Conservation (phyloP, 2,888 invertebrate genomes). For the Melinopterus prodromus region DNA sequence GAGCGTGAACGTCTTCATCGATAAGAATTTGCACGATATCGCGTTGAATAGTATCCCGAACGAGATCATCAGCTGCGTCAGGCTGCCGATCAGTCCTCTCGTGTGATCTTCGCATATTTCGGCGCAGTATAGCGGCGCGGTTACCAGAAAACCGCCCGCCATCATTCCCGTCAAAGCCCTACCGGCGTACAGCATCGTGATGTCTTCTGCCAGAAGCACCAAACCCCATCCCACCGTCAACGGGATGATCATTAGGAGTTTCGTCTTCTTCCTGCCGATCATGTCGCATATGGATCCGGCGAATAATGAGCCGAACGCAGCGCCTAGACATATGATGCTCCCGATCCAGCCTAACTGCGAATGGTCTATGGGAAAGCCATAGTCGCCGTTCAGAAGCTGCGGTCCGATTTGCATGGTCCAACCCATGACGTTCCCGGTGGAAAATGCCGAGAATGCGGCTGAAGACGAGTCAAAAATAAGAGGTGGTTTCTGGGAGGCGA, state of each 20-base stretch:
- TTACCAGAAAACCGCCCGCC: constrained; percentile 81
- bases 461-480: constrained; percentile 50
- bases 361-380: constrained; percentile 64
- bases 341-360: constrained; percentile 73
- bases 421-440: constrained; percentile 74
- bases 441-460: constrained; percentile 80
- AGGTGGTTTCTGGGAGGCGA: too few relatives aligned
- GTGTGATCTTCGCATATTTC: constrained; percentile 84
- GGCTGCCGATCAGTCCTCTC: constrained; percentile 82
- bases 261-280: constrained; percentile 73
- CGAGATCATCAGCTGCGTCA: constrained; percentile 83
- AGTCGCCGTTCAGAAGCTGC: constrained; percentile 60
- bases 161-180: constrained; percentile 74
- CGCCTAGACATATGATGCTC: too few relatives aligned
- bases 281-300: constrained; percentile 73
- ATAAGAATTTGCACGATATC: too few relatives aligned
- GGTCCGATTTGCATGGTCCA: constrained; percentile 74
- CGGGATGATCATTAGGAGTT: constrained; percentile 67
- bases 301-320: constrained; percentile 73
- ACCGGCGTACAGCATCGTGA: constrained; percentile 68
- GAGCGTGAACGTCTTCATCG: constrained; percentile 69
- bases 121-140: constrained; percentile 81
- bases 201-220: constrained; percentile 70
- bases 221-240: constrained; percentile 78
- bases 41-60: constrained; percentile 81